Conservation (phyloP, 2,797 vertebrate species). For the Eidolon dupreanum region DNA sequence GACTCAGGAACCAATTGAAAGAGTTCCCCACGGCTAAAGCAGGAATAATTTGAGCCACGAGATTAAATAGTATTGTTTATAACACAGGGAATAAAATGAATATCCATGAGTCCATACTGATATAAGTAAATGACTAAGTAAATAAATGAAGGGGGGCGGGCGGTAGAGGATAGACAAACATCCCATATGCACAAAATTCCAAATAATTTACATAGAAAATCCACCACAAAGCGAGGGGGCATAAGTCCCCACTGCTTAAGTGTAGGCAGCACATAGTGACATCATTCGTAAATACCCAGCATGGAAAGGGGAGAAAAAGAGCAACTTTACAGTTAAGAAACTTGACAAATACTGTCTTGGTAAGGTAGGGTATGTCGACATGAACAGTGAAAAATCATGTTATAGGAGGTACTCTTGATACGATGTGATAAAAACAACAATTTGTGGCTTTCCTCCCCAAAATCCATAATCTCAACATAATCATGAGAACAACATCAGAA, state of each 20-base stretch:
- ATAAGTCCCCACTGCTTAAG: neutral
- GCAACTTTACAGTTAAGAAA: neutral
- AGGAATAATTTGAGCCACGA: neutral
- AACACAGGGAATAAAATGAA: neutral
- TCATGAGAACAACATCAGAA: neutral
- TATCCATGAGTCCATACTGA: neutral
- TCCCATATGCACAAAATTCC: neutral
- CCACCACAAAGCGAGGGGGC: neutral
- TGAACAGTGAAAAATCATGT: neutral
- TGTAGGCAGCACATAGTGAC: neutral
- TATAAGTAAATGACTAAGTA: neutral
- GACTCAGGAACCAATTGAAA: neutral
- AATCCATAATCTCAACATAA: neutral
- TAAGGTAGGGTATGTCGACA: neutral
- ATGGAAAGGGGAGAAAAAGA: neutral
- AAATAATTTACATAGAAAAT: neutral
- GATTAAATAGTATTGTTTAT: neutral
- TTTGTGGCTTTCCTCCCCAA: neutral
- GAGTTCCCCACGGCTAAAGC: neutral
- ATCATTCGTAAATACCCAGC: neutral
- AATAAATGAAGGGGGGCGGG: neutral
- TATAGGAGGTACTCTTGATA: neutral
- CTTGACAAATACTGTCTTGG: neutral
- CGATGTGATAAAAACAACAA: neutral
- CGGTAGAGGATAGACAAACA: neutral